Percentiles rank a stretch among this genome's conserved stretches.
Conservation (phyloP, 1,140 invertebrate species). For the Drosophila lacertosa region DNA sequence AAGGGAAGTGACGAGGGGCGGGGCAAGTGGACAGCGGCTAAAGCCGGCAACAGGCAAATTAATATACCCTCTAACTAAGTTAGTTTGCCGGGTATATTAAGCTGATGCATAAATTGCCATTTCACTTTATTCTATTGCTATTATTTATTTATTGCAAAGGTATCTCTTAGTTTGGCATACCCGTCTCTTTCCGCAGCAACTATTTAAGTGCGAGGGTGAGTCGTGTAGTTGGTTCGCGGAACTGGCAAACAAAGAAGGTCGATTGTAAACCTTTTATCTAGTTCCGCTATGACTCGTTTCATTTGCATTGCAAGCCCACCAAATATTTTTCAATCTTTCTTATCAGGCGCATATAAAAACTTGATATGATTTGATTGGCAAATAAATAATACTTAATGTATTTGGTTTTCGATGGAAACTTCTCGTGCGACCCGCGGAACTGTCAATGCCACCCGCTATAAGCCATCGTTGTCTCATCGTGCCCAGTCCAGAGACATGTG, state of each 20-base stretch:
- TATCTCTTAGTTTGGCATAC: background rate
- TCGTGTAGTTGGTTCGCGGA: background rate
- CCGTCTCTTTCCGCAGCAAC: constrained; percentile 20
- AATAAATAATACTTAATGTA: constrained; percentile 14
- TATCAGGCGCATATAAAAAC: constrained; percentile 20
- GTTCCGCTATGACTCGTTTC: background rate
- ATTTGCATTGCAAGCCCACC: constrained; percentile 5
- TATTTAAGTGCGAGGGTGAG: constrained; percentile 23
- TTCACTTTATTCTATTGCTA: too few relatives aligned
- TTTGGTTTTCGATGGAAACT: too few relatives aligned
- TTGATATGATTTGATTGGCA: background rate
- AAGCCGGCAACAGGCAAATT: constrained; percentile 62
- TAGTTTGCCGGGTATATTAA: background rate
- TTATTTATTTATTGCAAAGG: background rate
- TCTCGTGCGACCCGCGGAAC: constrained; percentile 22
- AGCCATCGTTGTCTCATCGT: constrained; percentile 53
- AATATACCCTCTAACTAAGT: constrained; percentile 6
- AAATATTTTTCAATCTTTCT: constrained; percentile 6
- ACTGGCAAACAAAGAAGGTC: background rate
- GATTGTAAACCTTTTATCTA: background rate
- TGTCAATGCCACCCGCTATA: constrained; percentile 50
- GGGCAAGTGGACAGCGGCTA: constrained; percentile 38
- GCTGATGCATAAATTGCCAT: too few relatives aligned
- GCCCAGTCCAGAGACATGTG: constrained; percentile 47
- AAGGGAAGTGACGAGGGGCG: constrained; percentile 24